Conservation (phyloP, 2,888 invertebrate genomes). For the Hipparchia sbordonii region DNA sequence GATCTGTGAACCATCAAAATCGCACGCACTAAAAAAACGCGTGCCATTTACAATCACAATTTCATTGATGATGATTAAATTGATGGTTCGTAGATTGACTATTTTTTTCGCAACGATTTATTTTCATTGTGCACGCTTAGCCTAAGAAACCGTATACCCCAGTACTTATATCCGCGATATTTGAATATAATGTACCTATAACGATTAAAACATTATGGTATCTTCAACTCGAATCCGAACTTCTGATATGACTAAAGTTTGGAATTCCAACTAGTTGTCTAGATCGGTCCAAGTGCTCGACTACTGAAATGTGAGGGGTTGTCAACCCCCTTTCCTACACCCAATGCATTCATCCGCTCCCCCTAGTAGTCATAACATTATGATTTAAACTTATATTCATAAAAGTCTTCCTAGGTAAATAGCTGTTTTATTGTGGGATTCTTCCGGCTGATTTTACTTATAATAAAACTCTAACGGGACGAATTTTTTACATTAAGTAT, state of each 20-base stretch:
- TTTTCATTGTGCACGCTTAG: too few species aligned
- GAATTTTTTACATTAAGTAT: too few species aligned
- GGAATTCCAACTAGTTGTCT: constrained; percentile 4
- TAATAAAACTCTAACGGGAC: too few species aligned
- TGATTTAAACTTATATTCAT: background rate
- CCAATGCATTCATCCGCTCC: background rate
- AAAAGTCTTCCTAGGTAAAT: background rate
- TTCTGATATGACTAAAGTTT: background rate
- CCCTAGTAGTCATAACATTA: background rate
- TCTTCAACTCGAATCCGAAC: background rate
- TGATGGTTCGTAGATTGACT: too few species aligned
- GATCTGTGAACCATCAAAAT: too few species aligned
- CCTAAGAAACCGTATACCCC: too few species aligned
- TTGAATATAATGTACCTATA: too few species aligned
- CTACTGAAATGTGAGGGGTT: background rate
- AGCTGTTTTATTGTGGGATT: background rate
- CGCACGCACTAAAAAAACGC: too few species aligned
- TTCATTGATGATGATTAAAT: too few species aligned
- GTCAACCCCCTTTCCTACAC: background rate
- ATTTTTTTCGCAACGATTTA: too few species aligned
- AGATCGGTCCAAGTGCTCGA: background rate
- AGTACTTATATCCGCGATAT: too few species aligned
- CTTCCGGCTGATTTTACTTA: background rate
- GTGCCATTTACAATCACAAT: too few species aligned
- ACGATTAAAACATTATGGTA: background rate